phyloP scores from a whole-genome alignment of 2,888 invertebrate species.

The Athalia cordata region DNA sequence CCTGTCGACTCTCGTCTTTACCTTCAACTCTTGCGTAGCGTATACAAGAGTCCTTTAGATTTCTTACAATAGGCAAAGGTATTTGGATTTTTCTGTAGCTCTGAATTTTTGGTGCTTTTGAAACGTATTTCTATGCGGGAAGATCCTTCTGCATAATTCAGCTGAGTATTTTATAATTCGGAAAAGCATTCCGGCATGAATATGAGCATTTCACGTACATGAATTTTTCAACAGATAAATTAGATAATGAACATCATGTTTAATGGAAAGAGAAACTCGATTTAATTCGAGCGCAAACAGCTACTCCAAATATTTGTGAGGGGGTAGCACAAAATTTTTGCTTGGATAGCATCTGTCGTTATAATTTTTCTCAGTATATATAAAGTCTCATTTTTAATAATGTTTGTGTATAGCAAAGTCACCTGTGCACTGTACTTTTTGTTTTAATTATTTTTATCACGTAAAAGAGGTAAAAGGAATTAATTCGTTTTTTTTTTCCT shows the following conservation, averaged over 20 bases:
- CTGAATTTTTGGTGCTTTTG: not conserved
- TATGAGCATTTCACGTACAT: too few relatives aligned
- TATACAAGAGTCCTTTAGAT: too few relatives aligned
- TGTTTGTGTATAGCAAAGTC: not conserved
- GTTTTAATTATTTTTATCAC: constrained; percentile 5
- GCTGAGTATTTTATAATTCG: too few relatives aligned
- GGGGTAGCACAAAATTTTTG: not conserved
- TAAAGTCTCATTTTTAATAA: not conserved
- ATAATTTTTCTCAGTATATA: not conserved
- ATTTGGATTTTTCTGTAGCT: not conserved
- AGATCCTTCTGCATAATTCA: not conserved
- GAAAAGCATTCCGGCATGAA: too few relatives aligned
- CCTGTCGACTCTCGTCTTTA: too few relatives aligned
- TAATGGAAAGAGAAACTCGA: not conserved
- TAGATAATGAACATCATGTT: too few relatives aligned
- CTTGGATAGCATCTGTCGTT: not conserved
- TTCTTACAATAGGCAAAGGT: too few relatives aligned
- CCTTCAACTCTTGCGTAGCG: too few relatives aligned
- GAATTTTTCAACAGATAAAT: too few relatives aligned
- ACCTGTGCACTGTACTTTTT: not conserved
- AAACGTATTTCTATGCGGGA: not conserved
- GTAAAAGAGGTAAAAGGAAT: not conserved
- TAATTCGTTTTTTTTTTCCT: not conserved
- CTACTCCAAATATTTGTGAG: constrained; percentile 24
- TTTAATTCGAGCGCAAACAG: constrained; percentile 12